Evolutionary conservation across 2,113 vertebrate genomes (phyloP).

Genomic region (Embiotoca jacksoni): DNA sequence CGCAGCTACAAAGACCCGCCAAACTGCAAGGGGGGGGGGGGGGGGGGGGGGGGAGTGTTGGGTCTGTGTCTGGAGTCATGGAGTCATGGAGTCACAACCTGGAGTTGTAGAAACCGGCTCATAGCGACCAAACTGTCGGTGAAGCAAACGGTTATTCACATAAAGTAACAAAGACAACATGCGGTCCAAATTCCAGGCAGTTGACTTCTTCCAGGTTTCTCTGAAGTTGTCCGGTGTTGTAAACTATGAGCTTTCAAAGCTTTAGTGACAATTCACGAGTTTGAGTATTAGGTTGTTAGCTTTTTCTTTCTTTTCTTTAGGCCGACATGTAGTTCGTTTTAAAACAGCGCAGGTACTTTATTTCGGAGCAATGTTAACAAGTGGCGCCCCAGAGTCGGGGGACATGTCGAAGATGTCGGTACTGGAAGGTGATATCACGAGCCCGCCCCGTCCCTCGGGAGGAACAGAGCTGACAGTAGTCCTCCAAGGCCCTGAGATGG

Average conservation of each 20-base stretch:
- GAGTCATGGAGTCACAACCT: not conserved
- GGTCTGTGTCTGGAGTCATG: not conserved
- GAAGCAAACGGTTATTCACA: slow-evolving; percentile 15
- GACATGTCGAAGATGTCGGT: not conserved
- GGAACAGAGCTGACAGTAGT: not conserved
- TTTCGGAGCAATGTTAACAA: not conserved
- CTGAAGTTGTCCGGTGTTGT: not conserved
- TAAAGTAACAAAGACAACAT: slow-evolving; percentile 3
- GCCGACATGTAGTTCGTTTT: not conserved
- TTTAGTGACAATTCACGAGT: not conserved
- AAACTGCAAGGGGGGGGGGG: slow-evolving; percentile 15
- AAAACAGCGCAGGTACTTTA: not conserved
- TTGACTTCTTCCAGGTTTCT: not conserved
- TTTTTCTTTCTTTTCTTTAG: not conserved
- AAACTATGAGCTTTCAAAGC: not conserved
- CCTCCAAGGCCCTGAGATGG: not conserved
- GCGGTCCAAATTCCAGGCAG: not conserved
- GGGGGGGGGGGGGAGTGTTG: not conserved
- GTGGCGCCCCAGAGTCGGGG: not conserved
- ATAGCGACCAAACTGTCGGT: slow-evolving; percentile 40
- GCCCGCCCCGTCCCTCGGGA: not conserved
- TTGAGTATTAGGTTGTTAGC: not conserved
- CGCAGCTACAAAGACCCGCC: slow-evolving; percentile 20
- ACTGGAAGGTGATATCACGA: not conserved
- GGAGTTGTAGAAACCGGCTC: slow-evolving; percentile 67